These are phyloP conservation scores for Spea hammondii DNA, from an alignment of 2,797 vertebrate genomes.

Conservation along the genomic window DNA sequence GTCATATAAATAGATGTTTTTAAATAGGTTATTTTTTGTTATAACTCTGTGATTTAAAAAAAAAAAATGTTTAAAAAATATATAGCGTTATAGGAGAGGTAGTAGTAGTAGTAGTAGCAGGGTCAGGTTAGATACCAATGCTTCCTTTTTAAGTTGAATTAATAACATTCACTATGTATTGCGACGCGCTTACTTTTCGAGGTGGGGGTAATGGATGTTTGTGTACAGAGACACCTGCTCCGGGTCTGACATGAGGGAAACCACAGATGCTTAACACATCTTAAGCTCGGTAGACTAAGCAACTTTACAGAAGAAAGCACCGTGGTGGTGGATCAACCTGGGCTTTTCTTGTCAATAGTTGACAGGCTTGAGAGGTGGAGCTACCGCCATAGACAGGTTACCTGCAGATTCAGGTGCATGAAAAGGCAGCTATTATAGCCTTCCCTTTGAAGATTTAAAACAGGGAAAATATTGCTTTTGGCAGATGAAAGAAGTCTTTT, in stretches of 20 bases:
- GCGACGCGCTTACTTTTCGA: neutral
- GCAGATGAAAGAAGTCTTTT: constrained; percentile 58
- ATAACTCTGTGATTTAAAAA: too few species aligned
- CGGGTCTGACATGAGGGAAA: constrained; percentile 67
- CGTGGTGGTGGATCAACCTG: constrained; percentile 25
- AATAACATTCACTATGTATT: constrained; percentile 13
- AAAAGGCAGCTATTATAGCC: constrained; percentile 53
- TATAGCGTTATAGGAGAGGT: neutral
- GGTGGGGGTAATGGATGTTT: constrained; percentile 64
- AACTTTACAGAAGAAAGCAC: constrained; percentile 42
- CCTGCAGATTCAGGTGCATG: constrained; percentile 69
- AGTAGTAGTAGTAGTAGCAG: neutral
- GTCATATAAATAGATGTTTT: neutral
- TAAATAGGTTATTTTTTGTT: neutral
- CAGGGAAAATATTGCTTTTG: constrained; percentile 41
- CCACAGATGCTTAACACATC: constrained; percentile 47
- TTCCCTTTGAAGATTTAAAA: constrained; percentile 54
- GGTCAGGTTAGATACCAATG: neutral
- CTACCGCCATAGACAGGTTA: constrained; percentile 59
- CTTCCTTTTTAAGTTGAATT: neutral
- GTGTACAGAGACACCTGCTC: constrained; percentile 71
- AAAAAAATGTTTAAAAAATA: too few species aligned
- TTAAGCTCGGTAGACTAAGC: constrained; percentile 30
- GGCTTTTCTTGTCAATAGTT: constrained; percentile 48
- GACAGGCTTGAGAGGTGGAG: constrained; percentile 46